Base-by-base conservation (phyloP, 1,140 invertebrate species). In the Bombus cullumanus region DNA sequence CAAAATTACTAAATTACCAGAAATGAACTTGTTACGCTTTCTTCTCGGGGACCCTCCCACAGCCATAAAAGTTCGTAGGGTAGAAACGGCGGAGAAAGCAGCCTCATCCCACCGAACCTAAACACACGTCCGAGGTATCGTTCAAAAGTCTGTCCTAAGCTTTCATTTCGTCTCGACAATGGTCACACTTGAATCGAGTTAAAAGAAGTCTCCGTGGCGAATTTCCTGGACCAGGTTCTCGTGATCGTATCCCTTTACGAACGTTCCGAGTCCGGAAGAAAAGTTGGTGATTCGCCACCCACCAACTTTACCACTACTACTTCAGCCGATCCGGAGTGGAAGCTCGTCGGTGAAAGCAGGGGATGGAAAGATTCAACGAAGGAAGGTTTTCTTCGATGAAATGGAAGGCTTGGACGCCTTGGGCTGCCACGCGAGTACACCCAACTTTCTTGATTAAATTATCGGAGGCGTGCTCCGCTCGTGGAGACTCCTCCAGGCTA, bases 361-460 rank as follows among this genome's bases (percentile, higher is more conserved):
- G 47, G 18, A 22, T 53, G 47, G 47, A 53, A 53, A 53, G 47
- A 53, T 53, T 53, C 47, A 18, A 74, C n/a, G 31, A 25, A n/a
- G 25, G 12, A 15, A 47, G 28, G 8, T 37, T 39, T 41, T n/a
- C 28, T n/a, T 6, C 22, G n/a, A 25, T 34, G 68, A 37, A 75
- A 47, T 28, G 39, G 31, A 74, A 57, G 59, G 59, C 18, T 18
- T 39, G 79, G 15, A 41, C 12, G 47, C 28, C 69, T 39, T 8
- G 43, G 68, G 31, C 62, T n/a, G 37, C 71, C 66, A 37, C 66
- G 64, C 64, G 64, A 66, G 64, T 66, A 47, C 59, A 69, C 15
- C 28, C 43, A 88, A 88, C 47, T 85, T 85, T 77, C 86, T 73
- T 81, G 82, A 88, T 85, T 85, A 85, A 88, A 87, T 88, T 88